Base-by-base conservation (phyloP, 2,888 invertebrate genomes). In the Aricia artaxerxes region DNA sequence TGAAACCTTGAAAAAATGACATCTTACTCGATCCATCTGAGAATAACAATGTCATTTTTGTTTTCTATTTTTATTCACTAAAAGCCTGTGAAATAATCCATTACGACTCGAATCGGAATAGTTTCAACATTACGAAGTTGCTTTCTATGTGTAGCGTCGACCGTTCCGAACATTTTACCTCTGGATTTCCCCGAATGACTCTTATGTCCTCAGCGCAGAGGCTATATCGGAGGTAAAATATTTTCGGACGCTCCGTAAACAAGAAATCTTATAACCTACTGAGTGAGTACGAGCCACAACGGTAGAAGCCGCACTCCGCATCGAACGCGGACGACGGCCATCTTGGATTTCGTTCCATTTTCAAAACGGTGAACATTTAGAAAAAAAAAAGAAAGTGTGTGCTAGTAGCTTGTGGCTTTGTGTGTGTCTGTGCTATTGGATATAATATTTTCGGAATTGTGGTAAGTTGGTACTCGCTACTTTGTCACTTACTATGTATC, bases 241-340 rank as follows among this genome's bases (percentile, higher is more conserved):
- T 4, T 4, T 16, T 4, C 16, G 57, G 4, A 57, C 16, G 57
- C 16, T 4, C 4, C 64, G 69, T 69, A 69, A 69, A 69, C 69
- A 69, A 69, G 69, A 69, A 69, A 69, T 69, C 81, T 81, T 79
- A 60, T 79, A 78, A 81, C 78, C 81, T 73, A 84, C 83, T 83
- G 91, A 79, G 60, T 31, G 35, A 64, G 24, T 61, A 69, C 69
- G 11, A 69, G 69, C 35, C 69, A 69, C 69, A 69, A 69, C 69
- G 69, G 35, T 69, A 35, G 86, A 86, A 89, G 92, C 93, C 93
- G 91, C 92, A 84, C 90, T 83, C 88, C 89, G 88, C 81, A 82
- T 79, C 87, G 90, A 87, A 92, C 93, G 93, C 92, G 84, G 82
- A 84, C 87, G 86, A 86, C 85, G 81, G 80, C 80, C 80, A 83